A percentile compares a stretch with the other conserved stretches of the same genome.
phyloP scores from a whole-genome alignment of 2,113 vertebrate species.

The Callorhinus ursinus region DNA sequence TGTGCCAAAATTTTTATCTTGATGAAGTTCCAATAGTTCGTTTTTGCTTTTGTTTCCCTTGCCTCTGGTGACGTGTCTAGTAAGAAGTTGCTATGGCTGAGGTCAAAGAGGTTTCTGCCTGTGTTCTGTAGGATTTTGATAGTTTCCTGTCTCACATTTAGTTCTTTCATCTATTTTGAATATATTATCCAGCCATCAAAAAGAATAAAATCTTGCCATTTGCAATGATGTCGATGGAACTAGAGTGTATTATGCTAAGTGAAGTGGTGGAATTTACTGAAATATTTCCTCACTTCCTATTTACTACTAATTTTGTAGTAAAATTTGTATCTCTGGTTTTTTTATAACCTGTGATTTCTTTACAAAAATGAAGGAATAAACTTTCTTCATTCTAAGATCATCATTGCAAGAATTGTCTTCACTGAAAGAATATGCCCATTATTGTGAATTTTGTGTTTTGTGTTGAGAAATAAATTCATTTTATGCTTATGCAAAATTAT shows the following conservation, averaged over 20 bases:
- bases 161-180: not conserved
- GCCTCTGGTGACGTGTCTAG: not conserved
- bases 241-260: not conserved
- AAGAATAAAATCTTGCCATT: not conserved
- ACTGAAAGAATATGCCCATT: not conserved
- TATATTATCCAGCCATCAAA: not conserved
- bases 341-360: not conserved
- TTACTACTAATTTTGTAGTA: not conserved
- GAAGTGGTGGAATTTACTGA: not conserved
- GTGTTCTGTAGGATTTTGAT: not conserved
- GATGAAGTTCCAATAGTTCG: not conserved
- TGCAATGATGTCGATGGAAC: not conserved
- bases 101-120: not conserved
- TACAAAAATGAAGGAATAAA: not conserved
- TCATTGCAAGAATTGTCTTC: not conserved
- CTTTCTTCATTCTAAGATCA: not conserved
- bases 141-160: not conserved
- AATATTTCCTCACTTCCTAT: not conserved
- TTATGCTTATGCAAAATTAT: not conserved
- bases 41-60: not conserved
- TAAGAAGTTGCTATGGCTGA: not conserved
- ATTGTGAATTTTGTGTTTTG: not conserved
- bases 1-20: not conserved
- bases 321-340: not conserved
- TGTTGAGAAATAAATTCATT: not conserved